Percentiles rank a stretch among this genome's conserved stretches.
These are phyloP conservation scores for Morone saxatilis DNA, from an alignment of 2,113 vertebrate species.

Conservation along the genomic window DNA sequence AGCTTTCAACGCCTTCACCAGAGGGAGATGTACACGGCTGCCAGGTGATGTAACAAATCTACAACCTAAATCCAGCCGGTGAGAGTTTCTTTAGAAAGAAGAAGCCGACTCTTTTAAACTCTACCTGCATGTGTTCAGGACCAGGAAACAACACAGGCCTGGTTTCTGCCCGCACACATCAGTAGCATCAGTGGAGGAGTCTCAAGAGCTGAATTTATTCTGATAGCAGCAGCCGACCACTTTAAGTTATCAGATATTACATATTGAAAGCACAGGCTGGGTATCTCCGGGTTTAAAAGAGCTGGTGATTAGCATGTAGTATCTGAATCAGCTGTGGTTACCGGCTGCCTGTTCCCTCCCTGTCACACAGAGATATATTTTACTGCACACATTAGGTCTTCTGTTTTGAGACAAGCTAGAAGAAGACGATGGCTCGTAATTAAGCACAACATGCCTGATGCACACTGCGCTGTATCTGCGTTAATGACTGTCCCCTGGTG, in stretches of 20 bases:
- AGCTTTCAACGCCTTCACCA: not conserved
- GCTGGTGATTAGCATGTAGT: not conserved
- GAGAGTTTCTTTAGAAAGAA: not conserved
- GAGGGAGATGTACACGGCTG: not conserved
- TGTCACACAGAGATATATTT: not conserved
- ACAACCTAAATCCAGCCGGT: constrained; percentile 2
- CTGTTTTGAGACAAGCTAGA: not conserved
- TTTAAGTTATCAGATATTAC: constrained; percentile 26
- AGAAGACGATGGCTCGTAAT: not conserved
- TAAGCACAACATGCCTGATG: not conserved
- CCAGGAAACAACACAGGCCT: constrained; percentile 8
- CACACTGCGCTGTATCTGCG: not conserved
- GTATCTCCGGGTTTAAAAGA: not conserved
- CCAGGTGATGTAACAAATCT: not conserved
- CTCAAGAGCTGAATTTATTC: constrained; percentile 4
- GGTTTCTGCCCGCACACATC: constrained; percentile 1
- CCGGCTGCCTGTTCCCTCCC: not conserved
- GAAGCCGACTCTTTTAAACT: not conserved
- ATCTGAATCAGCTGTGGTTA: not conserved
- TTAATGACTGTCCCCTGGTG: not conserved
- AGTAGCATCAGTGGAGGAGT: not conserved
- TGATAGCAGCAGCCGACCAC: not conserved
- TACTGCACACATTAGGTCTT: not conserved
- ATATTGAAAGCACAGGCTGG: not conserved
- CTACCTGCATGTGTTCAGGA: not conserved